Evolutionary conservation across 2,797 vertebrate genomes (phyloP), one percentile per base, ranked within the genome.

Genomic region (Emys orbicularis): DNA sequence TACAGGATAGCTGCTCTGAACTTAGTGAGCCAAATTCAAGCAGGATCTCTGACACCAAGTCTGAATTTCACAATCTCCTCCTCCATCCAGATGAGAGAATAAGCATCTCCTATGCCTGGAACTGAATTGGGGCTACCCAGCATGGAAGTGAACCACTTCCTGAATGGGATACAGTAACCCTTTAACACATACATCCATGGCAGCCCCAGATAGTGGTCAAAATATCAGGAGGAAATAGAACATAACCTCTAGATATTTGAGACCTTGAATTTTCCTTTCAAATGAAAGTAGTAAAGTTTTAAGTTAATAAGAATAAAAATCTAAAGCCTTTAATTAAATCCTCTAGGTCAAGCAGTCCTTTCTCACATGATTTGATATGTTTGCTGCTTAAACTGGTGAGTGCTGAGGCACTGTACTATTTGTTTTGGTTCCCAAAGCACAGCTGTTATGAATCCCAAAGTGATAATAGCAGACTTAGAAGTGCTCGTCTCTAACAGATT

Each of bases 181-280:
- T 92, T 89, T 52, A 52, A 19, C 2, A 2, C 57, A 61, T 83
- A 82, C 68, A 82, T 37, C 61, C n/a, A 83, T n/a, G 74, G 27
- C 80, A 94, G 37, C 16, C 47, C 23, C 1, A 0, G 84, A 94
- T 89, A 37, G 34, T 16, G 94, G 95, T 96, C 96, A 97, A 86
- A 95, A 84, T 10, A 68, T 85, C 57, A 83, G 87, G 89, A 96
- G 96, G 94, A 97, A 98, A 97, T 97, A 96, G 96, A 97, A 94
- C 89, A 56, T 95, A 94, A 94, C 91, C 96, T 90, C 94, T 96
- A 98, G 97, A 96, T 97, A 97, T 94, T 96, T 96, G 95, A 95
- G 92, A 89, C 90, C 4, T 2, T 96, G 90, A 92, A 90, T 97
- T 98, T 97, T 96, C 94, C 84, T 96, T 96, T 93, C 0, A 1